Evolutionary conservation across 1,140 invertebrate genomes (phyloP), one percentile per base, ranked within the genome.

Genomic region (Diprion similis): DNA sequence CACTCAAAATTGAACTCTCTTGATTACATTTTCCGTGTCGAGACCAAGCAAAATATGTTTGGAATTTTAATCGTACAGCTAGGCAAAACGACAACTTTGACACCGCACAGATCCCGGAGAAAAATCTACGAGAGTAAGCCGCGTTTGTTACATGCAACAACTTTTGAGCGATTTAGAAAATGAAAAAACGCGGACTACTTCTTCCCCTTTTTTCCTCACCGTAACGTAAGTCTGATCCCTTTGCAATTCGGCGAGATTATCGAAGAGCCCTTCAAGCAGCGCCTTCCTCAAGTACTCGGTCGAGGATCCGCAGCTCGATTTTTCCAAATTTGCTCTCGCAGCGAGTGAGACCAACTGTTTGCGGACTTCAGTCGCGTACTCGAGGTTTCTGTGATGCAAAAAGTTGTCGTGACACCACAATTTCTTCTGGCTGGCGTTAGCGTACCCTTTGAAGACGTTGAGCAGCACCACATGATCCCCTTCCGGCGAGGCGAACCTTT

Each of bases 401-500:
- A 93, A 98, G 87, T 99, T 97, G 73, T 97, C 95, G 81, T 92
- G 91, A 83, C 97, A 98, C 96, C 96, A 99, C 83, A 90, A 92
- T 89, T 96, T 96, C 83, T 94, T 94, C 74, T 93, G 90, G 24
- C 92, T 91, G 7, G 91, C 89, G 81, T 92, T 93, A 74, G 90
- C 91, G 85, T 92, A 99, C 10, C 92, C 92, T 79, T 93, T 92
- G 83, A 92, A 98, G 19, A 99, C 93, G 87, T 98, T 99, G 0
- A 99, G 87, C 46, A 98, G 87, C 10, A 95, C 98, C 1, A 99
- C 90, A 82, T 98, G 97, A 89, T 99, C 98, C 10, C 98, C 98
- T 79, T 97, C 92, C 67, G 92, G 90, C 0, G 96, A 95, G 71
- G 91, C 85, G 87, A 99, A 99, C 85, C 98, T 98, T 70, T 91